These are phyloP conservation scores for Euwallacea fornicatus DNA, from an alignment of 1,140 invertebrate genomes.

Conservation along the genomic window DNA sequence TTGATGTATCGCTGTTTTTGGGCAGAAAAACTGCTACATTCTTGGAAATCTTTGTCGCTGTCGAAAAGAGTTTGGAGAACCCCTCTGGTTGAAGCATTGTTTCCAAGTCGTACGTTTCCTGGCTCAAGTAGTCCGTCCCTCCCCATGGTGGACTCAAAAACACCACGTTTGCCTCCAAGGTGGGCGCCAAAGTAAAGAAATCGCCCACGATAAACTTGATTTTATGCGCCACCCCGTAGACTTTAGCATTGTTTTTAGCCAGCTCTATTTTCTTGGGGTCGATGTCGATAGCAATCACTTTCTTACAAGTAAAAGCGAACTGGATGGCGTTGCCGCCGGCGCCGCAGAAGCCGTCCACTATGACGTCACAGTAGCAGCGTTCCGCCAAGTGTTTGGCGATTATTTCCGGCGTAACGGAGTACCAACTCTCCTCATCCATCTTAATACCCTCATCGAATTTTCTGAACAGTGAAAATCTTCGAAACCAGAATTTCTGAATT, in stretches of 20 bases:
- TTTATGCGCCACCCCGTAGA: slow-evolving; percentile 86
- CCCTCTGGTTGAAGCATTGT: slow-evolving; percentile 69
- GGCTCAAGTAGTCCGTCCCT: slow-evolving; percentile 72
- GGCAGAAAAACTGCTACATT: slow-evolving; percentile 91
- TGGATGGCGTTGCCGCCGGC: slow-evolving; percentile 97
- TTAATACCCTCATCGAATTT: slow-evolving; percentile 88
- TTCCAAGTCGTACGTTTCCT: slow-evolving; percentile 74
- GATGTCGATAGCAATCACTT: slow-evolving; percentile 93
- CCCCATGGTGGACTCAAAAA: slow-evolving; percentile 98
- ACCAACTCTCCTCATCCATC: slow-evolving; percentile 94
- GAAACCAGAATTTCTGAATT: slow-evolving; percentile 85
- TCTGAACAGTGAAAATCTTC: slow-evolving; percentile 84
- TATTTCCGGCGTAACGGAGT: slow-evolving; percentile 96
- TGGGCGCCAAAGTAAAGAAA: slow-evolving; percentile 73
- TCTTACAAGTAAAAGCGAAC: slow-evolving; percentile 86
- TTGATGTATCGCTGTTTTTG: slow-evolving; percentile 82
- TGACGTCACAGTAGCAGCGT: slow-evolving; percentile 72
- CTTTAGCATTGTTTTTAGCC: slow-evolving; percentile 83
- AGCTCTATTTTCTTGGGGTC: slow-evolving; percentile 85
- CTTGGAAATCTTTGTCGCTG: slow-evolving; percentile 65
- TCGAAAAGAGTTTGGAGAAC: slow-evolving; percentile 64
- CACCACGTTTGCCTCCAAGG: slow-evolving; percentile 76
- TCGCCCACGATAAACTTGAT: slow-evolving; percentile 95
- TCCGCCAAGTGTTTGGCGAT: slow-evolving; percentile 89
- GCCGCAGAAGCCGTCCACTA: slow-evolving; percentile 97